Percentiles rank a stretch among this genome's conserved stretches.
Conservation (phyloP, 2,797 vertebrate species). For the Falco rusticolus region DNA sequence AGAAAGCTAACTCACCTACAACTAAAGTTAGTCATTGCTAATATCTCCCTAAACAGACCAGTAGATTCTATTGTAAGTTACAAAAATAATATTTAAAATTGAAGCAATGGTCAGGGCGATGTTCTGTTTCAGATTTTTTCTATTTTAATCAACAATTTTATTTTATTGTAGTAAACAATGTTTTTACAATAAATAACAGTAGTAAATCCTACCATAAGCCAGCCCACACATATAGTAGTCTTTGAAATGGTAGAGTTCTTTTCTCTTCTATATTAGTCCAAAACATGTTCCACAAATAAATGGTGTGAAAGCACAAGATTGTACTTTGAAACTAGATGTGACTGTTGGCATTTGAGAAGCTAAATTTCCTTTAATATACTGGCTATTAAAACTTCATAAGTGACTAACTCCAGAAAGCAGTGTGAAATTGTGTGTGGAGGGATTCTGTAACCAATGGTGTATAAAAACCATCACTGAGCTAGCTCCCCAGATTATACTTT, state of each 20-base stretch:
- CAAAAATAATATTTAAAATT: neutral
- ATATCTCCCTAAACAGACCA: neutral
- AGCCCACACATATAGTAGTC: neutral
- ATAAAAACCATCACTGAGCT: neutral
- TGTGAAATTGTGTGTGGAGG: neutral
- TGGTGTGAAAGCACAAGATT: neutral
- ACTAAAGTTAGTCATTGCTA: neutral
- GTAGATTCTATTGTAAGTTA: neutral
- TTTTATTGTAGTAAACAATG: neutral
- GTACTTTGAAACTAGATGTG: neutral
- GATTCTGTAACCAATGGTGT: neutral
- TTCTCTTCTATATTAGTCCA: neutral
- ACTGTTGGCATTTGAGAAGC: neutral
- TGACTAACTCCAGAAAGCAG: neutral
- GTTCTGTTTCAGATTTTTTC: neutral
- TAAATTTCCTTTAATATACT: neutral
- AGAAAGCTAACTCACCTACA: neutral
- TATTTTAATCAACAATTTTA: neutral
- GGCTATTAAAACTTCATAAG: neutral
- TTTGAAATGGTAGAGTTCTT: neutral
- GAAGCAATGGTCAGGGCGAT: rapidly evolving
- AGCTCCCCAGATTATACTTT: neutral
- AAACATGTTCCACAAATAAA: neutral
- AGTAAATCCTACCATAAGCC: neutral
- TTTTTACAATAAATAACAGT: neutral